phyloP scores from a whole-genome alignment of 2,888 invertebrate genomes.

The Stenchaetothrips biformis region DNA sequence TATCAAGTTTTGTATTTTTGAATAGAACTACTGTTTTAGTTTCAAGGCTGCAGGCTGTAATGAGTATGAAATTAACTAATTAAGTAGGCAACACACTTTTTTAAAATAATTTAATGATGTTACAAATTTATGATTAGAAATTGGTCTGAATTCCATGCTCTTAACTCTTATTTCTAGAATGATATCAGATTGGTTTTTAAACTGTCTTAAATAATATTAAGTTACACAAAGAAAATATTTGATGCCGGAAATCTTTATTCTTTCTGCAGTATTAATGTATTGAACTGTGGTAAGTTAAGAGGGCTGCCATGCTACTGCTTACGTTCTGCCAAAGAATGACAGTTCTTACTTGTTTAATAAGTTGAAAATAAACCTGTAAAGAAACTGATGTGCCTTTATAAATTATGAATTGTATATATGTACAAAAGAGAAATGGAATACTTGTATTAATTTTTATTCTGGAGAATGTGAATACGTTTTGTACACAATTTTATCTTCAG shows the following conservation, averaged over 20 bases:
- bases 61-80: too few relatives aligned
- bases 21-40: too few relatives aligned
- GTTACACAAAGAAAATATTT: not conserved
- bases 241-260: not conserved
- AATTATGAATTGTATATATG: not conserved
- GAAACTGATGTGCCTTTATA: conserved; percentile 23
- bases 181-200: too few relatives aligned
- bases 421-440: conserved; percentile 13
- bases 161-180: too few relatives aligned
- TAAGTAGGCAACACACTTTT: not conserved
- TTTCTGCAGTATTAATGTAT: not conserved
- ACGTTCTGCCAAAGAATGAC: conserved; percentile 23
- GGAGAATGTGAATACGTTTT: conserved; percentile 17
- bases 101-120: not conserved
- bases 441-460: conserved; percentile 14
- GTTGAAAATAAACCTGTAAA: not conserved
- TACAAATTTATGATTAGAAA: not conserved
- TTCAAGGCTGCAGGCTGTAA: too few relatives aligned
- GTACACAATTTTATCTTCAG: conserved; percentile 18
- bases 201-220: too few relatives aligned
- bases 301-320: conserved; percentile 17
- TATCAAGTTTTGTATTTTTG: not conserved
- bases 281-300: not conserved
- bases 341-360: conserved; percentile 21
- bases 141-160: not conserved